Evolutionary conservation across 2,888 invertebrate genomes (phyloP), one percentile per base, ranked within the genome.

Genomic region (Andrena praecox): DNA sequence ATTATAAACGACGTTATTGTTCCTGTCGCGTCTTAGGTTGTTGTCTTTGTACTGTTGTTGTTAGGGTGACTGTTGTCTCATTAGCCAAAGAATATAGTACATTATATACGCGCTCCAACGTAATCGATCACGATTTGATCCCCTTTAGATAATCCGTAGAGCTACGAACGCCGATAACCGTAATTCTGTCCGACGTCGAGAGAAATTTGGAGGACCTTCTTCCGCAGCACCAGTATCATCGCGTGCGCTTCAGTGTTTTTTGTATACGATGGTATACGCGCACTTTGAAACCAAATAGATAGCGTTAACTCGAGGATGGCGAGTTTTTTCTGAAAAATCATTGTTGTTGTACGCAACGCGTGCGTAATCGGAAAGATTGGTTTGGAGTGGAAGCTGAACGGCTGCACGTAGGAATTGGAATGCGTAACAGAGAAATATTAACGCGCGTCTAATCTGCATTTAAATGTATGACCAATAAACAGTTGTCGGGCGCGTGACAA

Each of bases 31-130:
- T 80, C 68, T 83, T 81, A 56, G 31, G 62, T 85, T 77, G 85
- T 85, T 85, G 79, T 66, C 29, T 62, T 87, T 87, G 54, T 76
- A 79, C 20, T 83, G 81, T 87, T 86, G 60, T 73, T 80, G 66
- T 88, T 77, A 75, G 68, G 27, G 52, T 64, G 64, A 68, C 56
- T 77, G 79, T 83, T 88, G 63, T 83, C 77, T 69, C 67, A 74
- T 74, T 88, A 85, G 81, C 85, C 83, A 86, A 86, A 88, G 83
- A 85, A 79, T 60, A 62, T 79, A 73, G 50, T 68, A 69, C 33
- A 20, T 52, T 67, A 42, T 24, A 27, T 7, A 24, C 10, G 74
- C 12, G 33, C 5, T 29, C 7, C 12, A 56, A 64, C 27, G 27
- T 76, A 48, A 73, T 81, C 77, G 80, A 62, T 78, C 66, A 76